phyloP scores from a whole-genome alignment of 2,888 invertebrate species.

The Oscheius sp. region DNA sequence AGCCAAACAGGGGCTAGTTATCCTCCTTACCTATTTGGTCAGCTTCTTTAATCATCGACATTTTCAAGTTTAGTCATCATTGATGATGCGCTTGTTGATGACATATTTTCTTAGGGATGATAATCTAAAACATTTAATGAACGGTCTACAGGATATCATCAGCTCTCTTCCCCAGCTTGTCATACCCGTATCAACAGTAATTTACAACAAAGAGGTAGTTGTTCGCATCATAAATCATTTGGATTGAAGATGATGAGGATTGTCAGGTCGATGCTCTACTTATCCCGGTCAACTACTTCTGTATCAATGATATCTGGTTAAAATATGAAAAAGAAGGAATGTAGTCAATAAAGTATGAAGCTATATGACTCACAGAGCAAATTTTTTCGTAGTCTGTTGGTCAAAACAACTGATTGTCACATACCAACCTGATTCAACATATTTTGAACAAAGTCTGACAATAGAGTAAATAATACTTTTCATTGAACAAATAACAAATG shows the following conservation, averaged over 20 bases:
- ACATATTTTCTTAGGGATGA: not conserved
- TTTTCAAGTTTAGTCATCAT: not conserved
- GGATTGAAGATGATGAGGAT: not conserved
- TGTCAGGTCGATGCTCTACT: not conserved
- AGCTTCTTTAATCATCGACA: not conserved
- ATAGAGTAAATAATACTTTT: too few relatives aligned
- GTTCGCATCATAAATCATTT: not conserved
- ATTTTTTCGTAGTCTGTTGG: too few relatives aligned
- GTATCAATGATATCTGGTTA: not conserved
- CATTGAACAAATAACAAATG: too few relatives aligned
- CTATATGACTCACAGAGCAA: too few relatives aligned
- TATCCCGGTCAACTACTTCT: not conserved
- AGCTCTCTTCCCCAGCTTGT: constrained; percentile 5
- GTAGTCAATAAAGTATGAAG: too few relatives aligned
- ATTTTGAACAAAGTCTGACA: too few relatives aligned
- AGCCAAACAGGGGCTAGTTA: constrained; percentile 11
- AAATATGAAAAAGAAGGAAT: not conserved
- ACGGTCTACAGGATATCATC: constrained; percentile 2
- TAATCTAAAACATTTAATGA: not conserved
- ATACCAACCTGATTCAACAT: too few relatives aligned
- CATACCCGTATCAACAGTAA: constrained; percentile 5
- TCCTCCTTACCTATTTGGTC: constrained; percentile 9
- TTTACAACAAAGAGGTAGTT: constrained; percentile 14
- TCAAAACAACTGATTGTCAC: too few relatives aligned
- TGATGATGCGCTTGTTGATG: not conserved